Evolutionary conservation across 2,888 invertebrate species (phyloP).

Genomic region (Chloroclysta siterata): DNA sequence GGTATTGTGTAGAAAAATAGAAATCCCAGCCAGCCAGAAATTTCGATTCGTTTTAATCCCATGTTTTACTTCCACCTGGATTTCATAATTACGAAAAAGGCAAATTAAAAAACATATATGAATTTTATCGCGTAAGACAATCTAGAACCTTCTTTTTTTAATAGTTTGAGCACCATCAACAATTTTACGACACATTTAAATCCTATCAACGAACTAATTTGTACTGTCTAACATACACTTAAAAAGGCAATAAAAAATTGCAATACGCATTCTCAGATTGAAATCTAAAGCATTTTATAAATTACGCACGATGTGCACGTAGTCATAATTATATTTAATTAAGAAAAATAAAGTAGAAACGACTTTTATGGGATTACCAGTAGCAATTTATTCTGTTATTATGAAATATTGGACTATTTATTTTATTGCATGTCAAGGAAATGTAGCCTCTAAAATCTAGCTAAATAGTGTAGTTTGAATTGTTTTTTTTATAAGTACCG

Average conservation of each 20-base stretch:
- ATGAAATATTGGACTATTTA: conserved; percentile 36
- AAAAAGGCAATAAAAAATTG: conserved; percentile 37
- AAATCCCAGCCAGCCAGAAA: too few species aligned
- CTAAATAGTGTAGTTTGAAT: conserved; percentile 1
- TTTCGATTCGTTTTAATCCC: too few species aligned
- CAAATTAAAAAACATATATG: too few species aligned
- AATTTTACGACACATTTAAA: conserved; percentile 7
- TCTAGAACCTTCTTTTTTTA: conserved; percentile 3
- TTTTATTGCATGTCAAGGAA: conserved; percentile 23
- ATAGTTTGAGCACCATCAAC: conserved; percentile 3
- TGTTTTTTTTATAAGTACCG: conserved; percentile 28
- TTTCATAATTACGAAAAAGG: too few species aligned
- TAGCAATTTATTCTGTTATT: conserved; percentile 39
- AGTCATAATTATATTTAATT: conserved; percentile 40
- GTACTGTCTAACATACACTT: conserved; percentile 21
- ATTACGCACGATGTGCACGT: conserved; percentile 33
- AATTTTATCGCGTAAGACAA: neutral
- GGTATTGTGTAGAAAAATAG: too few species aligned
- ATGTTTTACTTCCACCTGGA: too few species aligned
- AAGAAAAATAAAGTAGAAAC: conserved; percentile 37
- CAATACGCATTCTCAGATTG: conserved; percentile 35
- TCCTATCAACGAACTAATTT: conserved; percentile 18
- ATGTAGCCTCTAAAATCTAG: conserved; percentile 29
- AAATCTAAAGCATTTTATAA: conserved; percentile 34
- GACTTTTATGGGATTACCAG: conserved; percentile 38